A percentile compares a stretch with the other conserved stretches of the same genome.
Conservation (phyloP, 2,113 vertebrate species). For the Corapipo altera region DNA sequence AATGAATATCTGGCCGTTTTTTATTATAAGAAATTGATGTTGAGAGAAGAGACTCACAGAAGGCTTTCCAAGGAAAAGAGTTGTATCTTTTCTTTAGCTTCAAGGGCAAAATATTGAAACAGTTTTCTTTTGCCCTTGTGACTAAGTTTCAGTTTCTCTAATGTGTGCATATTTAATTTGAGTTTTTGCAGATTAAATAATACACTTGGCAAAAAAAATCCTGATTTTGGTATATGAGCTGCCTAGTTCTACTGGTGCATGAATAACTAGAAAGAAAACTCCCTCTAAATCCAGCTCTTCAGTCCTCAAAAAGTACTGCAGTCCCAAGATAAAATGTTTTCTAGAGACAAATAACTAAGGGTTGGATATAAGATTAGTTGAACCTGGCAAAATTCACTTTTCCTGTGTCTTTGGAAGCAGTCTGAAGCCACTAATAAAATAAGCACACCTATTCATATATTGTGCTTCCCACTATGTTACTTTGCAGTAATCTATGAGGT, state of each 20-base stretch:
- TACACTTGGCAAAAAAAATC: not conserved
- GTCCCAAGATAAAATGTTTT: not conserved
- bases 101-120: not conserved
- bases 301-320: not conserved
- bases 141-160: not conserved
- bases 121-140: not conserved
- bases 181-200: not conserved
- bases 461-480: not conserved
- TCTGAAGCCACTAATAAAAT: not conserved
- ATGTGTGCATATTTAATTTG: not conserved
- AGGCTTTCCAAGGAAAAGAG: not conserved
- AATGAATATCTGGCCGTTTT: not conserved
- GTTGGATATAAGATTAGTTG: not conserved
- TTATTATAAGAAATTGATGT: not conserved
- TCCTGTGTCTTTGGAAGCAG: not conserved
- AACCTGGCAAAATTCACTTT: not conserved
- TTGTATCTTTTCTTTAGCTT: not conserved
- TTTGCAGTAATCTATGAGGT: not conserved
- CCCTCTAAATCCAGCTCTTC: not conserved
- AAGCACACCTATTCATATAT: not conserved
- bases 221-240: not conserved
- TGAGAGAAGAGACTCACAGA: not conserved
- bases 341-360: not conserved
- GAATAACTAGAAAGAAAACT: not conserved
- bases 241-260: not conserved